These are phyloP conservation scores for Tetrao urogallus DNA, from an alignment of 2,113 vertebrate genomes.

Conservation along the genomic window DNA sequence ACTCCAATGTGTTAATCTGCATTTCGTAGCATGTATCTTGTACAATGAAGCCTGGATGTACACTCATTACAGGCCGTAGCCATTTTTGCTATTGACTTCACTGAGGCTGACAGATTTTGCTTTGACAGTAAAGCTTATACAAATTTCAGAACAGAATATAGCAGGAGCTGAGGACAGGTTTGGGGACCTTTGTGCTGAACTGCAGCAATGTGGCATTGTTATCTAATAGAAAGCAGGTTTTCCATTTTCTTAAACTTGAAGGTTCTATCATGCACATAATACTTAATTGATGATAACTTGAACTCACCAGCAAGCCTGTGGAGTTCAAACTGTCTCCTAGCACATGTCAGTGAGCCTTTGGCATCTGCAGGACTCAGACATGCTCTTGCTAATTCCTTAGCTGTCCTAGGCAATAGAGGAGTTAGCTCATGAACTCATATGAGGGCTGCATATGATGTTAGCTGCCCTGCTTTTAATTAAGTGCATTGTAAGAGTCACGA, in stretches of 20 bases:
- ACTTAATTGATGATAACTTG: neutral
- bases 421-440: neutral
- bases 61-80: neutral
- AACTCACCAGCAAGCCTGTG: neutral
- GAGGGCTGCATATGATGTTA: neutral
- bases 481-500: neutral
- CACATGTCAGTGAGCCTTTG: neutral
- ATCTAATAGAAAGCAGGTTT: neutral
- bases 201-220: neutral
- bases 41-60: neutral
- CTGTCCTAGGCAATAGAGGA: neutral
- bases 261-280: neutral
- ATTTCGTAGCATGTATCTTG: neutral
- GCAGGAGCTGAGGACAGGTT: neutral
- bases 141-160: neutral
- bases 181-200: neutral
- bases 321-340: neutral
- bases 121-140: neutral
- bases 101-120: neutral
- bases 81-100: neutral
- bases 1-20: neutral
- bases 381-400: neutral
- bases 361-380: neutral
- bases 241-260: neutral
- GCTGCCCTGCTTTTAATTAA: neutral